Conservation (phyloP, 2,888 invertebrate species). For the Nemotelus pantherinus region DNA sequence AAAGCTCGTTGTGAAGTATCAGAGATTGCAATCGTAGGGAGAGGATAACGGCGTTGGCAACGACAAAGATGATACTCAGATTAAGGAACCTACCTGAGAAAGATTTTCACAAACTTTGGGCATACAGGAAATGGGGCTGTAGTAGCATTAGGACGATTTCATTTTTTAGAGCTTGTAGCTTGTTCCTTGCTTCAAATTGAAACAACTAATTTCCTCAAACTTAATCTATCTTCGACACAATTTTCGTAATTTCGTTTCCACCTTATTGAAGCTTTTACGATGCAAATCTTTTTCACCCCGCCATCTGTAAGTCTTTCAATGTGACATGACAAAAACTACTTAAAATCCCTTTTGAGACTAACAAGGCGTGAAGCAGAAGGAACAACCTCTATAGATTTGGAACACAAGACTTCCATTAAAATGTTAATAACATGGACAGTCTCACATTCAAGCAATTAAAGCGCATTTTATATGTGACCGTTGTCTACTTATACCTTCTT, state of each 20-base stretch:
- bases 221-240: too few species aligned
- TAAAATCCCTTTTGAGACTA: conserved; percentile 36
- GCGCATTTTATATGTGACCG: background rate
- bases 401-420: conserved; percentile 45
- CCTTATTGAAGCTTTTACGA: too few species aligned
- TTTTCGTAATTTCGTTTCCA: too few species aligned
- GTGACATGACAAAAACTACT: conserved; percentile 41
- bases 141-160: too few species aligned
- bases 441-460: conserved; percentile 47
- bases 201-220: too few species aligned
- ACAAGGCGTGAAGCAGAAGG: conserved; percentile 22
- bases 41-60: background rate
- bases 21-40: background rate
- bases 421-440: conserved; percentile 47
- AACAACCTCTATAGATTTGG: background rate
- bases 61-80: too few species aligned
- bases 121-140: background rate
- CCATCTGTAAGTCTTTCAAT: background rate
- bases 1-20: background rate
- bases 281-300: too few species aligned
- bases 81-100: too few species aligned
- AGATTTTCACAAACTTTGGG: too few species aligned
- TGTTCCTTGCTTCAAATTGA: too few species aligned
- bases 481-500: too few species aligned
- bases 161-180: too few species aligned